Percentiles rank a stretch among this genome's conserved stretches.
phyloP scores from a whole-genome alignment of 1,140 invertebrate genomes.

The Coenobita brevimanus region DNA sequence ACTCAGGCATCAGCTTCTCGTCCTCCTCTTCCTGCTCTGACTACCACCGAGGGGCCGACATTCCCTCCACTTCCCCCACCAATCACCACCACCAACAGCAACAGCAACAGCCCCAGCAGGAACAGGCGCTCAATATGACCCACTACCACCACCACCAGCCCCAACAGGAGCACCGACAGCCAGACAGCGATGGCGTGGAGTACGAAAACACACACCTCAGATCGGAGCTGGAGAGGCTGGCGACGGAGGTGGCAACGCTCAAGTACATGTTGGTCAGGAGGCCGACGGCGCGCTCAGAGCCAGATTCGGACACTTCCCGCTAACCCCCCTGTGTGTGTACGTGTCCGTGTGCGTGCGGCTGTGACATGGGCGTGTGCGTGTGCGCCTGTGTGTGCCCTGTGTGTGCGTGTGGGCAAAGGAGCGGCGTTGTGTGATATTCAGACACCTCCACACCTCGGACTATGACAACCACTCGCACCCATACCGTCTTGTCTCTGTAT shows the following conservation, averaged over 20 bases:
- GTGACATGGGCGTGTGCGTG: conserved; percentile 52
- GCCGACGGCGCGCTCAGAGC: conserved; percentile 51
- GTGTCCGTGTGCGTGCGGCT: conserved; percentile 40
- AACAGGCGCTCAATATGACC: conserved; percentile 38
- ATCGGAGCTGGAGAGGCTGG: conserved; percentile 88
- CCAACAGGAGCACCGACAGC: conserved; percentile 47
- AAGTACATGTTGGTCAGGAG: conserved; percentile 77
- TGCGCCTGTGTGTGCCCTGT: conserved; percentile 19
- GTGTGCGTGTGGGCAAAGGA: not conserved
- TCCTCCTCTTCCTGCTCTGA: conserved; percentile 64
- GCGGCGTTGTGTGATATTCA: conserved; percentile 50
- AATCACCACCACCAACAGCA: conserved; percentile 24
- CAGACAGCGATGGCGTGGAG: conserved; percentile 47
- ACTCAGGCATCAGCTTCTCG: conserved; percentile 87
- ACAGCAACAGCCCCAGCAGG: conserved; percentile 44
- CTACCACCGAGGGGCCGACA: conserved; percentile 73
- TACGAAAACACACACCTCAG: conserved; percentile 77
- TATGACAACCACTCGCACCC: not conserved
- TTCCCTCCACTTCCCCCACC: conserved; percentile 78
- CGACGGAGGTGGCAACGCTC: conserved; percentile 92
- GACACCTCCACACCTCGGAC: not conserved
- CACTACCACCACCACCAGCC: conserved; percentile 47
- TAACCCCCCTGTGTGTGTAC: conserved; percentile 36
- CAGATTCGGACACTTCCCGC: conserved; percentile 50
- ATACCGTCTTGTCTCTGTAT: conserved; percentile 12